Conservation (phyloP, 1,140 invertebrate genomes). For the Drosophila auraria region DNA sequence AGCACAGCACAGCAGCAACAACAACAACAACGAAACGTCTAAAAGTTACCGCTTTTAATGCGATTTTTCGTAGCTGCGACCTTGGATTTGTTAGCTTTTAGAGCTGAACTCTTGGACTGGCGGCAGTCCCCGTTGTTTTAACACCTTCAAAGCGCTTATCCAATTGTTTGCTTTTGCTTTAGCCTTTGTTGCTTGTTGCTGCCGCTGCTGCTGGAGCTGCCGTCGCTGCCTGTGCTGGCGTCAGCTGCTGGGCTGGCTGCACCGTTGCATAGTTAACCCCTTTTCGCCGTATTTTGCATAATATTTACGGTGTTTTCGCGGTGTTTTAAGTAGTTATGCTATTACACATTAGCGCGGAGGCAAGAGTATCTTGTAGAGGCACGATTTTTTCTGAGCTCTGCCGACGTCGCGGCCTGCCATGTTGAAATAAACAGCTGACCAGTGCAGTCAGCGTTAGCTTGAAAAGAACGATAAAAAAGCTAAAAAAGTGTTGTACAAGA, state of each 20-base stretch:
- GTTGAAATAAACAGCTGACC: constrained; percentile 9
- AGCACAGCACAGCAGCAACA: constrained; percentile 12
- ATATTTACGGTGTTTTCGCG: constrained; percentile 32
- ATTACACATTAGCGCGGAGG: constrained; percentile 22
- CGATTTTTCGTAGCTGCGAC: constrained; percentile 30
- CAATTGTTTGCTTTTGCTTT: constrained; percentile 74
- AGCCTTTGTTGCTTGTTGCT: constrained; percentile 41
- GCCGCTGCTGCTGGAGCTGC: constrained; percentile 4
- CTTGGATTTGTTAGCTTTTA: constrained; percentile 37
- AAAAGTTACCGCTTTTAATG: constrained; percentile 15
- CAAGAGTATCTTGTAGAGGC: constrained; percentile 17
- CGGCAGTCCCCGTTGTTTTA: constrained; percentile 24
- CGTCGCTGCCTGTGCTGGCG: constrained; percentile 12
- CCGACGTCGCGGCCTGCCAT: constrained; percentile 12
- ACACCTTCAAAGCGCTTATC: constrained; percentile 53
- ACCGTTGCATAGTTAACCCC: not conserved
- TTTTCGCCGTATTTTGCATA: not conserved
- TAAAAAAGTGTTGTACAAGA: too few species aligned
- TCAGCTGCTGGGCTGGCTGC: constrained; percentile 16
- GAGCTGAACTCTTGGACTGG: constrained; percentile 30
- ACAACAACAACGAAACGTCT: constrained; percentile 17
- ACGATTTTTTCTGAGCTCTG: constrained; percentile 15
- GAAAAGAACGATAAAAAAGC: too few species aligned
- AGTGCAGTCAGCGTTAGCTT: too few species aligned
- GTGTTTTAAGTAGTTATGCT: not conserved